phyloP scores from a whole-genome alignment of 2,797 vertebrate species.

The Pseudochirops corinnae region DNA sequence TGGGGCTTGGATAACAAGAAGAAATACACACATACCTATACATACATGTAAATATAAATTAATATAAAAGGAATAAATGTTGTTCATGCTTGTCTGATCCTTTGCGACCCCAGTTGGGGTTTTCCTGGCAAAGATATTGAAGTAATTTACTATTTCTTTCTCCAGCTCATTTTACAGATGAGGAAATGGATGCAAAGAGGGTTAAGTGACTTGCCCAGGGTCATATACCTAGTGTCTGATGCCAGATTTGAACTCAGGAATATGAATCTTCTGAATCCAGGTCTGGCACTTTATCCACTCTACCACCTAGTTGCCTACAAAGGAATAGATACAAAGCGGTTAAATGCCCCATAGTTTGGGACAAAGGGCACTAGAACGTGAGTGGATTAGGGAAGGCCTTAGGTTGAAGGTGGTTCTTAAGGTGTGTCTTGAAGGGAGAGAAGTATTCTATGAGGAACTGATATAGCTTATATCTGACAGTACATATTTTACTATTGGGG shows the following conservation, averaged over 20 bases:
- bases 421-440: background rate
- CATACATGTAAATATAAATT: background rate
- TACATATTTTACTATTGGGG: background rate
- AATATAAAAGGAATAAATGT: background rate
- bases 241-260: background rate
- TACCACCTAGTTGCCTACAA: background rate
- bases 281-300: background rate
- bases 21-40: background rate
- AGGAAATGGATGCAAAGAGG: background rate
- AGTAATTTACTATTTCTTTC: background rate
- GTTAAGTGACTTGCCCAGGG: background rate
- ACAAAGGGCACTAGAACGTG: background rate
- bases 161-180: background rate
- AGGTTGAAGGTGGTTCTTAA: background rate
- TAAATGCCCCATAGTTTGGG: background rate
- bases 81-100: background rate
- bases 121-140: background rate
- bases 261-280: background rate
- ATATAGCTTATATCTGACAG: background rate
- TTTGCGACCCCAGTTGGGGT: background rate
- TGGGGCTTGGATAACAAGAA: background rate
- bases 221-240: background rate
- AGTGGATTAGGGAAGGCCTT: background rate
- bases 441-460: background rate
- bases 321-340: background rate